Base-by-base conservation (phyloP, 2,888 invertebrate genomes). In the Agrotis ipsilon region DNA sequence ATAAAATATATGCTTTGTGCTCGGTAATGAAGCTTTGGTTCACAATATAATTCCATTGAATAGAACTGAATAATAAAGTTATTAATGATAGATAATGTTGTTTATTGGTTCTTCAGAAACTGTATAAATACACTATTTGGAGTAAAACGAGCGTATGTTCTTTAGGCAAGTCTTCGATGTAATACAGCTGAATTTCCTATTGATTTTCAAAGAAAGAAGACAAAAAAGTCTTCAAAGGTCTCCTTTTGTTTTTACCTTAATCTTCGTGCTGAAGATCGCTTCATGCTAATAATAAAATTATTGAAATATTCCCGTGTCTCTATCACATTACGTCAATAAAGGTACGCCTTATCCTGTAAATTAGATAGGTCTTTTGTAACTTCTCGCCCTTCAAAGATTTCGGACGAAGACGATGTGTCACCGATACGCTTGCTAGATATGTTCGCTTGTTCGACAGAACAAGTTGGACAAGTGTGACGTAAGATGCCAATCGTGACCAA, bases 391-490 rank as follows among this genome's bases (percentile, higher is more conserved):
- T 84, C 66, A 81, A 82, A 84, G 85, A 88, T 86, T 88, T 88
- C 85, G 76, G 79, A 77, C 75, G 76, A 79, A 88, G 69, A 92
- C 92, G 92, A 93, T 94, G 84, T 87, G 89, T 90, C 87, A 91
- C 91, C 87, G 94, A 91, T 88, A 94, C 90, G 92, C 92, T 89
- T 86, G 87, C 81, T 90, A 89, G 89, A 91, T 91, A 90, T 88
- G 85, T 82, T 78, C 86, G 75, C 76, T 86, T 85, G 75, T 80
- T 85, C 86, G 89, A 86, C 85, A 89, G 91, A 92, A 92, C 90
- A 89, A 85, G 85, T 90, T 89, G 80, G 89, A 88, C 88, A 89
- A 84, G 88, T 76, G 87, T 86, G 92, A 93, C 91, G 92, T 90
- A 92, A 93, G 80, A 82, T 57, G 69, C 78, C 81, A 79, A 88